These are phyloP conservation scores for Embiotoca jacksoni DNA, from an alignment of 2,113 vertebrate species.

Conservation along the genomic window DNA sequence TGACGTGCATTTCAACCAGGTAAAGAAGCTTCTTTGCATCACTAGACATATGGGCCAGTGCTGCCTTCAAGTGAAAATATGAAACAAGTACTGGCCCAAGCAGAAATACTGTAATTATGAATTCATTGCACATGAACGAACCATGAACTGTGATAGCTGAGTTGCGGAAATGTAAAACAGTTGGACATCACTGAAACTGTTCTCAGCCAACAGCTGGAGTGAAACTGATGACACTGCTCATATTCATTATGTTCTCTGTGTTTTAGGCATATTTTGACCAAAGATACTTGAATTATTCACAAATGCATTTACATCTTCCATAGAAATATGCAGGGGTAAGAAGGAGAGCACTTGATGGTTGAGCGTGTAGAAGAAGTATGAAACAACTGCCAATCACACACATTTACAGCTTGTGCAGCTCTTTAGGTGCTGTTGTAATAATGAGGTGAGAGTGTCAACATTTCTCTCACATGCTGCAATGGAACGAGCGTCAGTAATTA, in stretches of 20 bases:
- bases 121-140: slow-evolving; percentile 58
- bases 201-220: slow-evolving; percentile 14
- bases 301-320: slow-evolving; percentile 1
- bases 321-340: slow-evolving; percentile 15
- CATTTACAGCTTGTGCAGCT: neutral
- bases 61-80: slow-evolving; percentile 44
- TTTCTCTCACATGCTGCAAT: slow-evolving; percentile 7
- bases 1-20: slow-evolving; percentile 46
- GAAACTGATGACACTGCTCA: slow-evolving; percentile 37
- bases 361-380: neutral
- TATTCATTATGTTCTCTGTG: neutral
- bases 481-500: slow-evolving; percentile 20
- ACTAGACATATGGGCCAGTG: slow-evolving; percentile 21
- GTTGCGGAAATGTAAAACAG: slow-evolving; percentile 44
- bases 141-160: slow-evolving; percentile 42
- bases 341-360: neutral
- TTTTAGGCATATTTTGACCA: slow-evolving; percentile 22
- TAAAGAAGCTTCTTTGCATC: slow-evolving; percentile 25
- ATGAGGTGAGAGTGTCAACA: slow-evolving; percentile 24
- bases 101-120: slow-evolving; percentile 40
- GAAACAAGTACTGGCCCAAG: slow-evolving; percentile 21
- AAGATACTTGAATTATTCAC: slow-evolving; percentile 28
- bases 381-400: neutral
- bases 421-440: slow-evolving; percentile 3
- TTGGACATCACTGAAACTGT: neutral